A percentile compares a stretch with the other conserved stretches of the same genome.
phyloP scores from a whole-genome alignment of 1,140 invertebrate genomes.

The Phthorimaea operculella region DNA sequence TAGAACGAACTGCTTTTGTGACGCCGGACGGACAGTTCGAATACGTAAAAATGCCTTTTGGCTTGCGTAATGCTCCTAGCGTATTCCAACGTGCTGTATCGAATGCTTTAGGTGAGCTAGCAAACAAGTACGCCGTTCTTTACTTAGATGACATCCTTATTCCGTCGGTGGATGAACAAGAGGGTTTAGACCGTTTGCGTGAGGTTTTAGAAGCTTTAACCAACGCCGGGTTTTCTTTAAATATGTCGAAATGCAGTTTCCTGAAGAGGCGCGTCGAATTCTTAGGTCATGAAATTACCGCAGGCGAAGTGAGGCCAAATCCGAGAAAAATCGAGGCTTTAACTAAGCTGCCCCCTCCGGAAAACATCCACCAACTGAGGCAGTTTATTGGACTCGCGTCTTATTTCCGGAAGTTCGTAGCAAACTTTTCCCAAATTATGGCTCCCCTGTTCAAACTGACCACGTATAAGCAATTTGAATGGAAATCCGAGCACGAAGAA shows the following conservation, averaged over 20 bases:
- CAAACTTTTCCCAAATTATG: constrained; percentile 4
- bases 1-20: constrained; percentile 57
- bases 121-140: constrained; percentile 6
- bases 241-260: constrained; percentile 33
- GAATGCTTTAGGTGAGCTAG: constrained; percentile 6
- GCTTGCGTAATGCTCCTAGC: constrained; percentile 30
- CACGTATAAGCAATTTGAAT: background rate
- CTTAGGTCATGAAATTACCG: constrained; percentile 24
- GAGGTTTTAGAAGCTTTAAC: constrained; percentile 12
- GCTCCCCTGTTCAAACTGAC: background rate
- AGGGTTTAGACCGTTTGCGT: constrained; percentile 12
- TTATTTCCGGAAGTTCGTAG: constrained; percentile 16
- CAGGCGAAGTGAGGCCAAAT: constrained; percentile 30
- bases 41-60: constrained; percentile 36
- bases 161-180: background rate
- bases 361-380: constrained; percentile 17
- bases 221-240: constrained; percentile 18
- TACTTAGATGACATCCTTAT: constrained; percentile 22
- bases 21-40: constrained; percentile 41
- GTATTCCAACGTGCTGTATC: constrained; percentile 28
- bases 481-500: background rate
- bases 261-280: constrained; percentile 29
- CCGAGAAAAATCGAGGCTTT: constrained; percentile 26
- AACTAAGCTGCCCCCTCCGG: constrained; percentile 12
- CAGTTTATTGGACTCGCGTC: constrained; percentile 21